Percentiles rank a stretch among this genome's conserved stretches.
phyloP scores from a whole-genome alignment of 1,140 invertebrate genomes.

The Oncopodura yosiiana region DNA sequence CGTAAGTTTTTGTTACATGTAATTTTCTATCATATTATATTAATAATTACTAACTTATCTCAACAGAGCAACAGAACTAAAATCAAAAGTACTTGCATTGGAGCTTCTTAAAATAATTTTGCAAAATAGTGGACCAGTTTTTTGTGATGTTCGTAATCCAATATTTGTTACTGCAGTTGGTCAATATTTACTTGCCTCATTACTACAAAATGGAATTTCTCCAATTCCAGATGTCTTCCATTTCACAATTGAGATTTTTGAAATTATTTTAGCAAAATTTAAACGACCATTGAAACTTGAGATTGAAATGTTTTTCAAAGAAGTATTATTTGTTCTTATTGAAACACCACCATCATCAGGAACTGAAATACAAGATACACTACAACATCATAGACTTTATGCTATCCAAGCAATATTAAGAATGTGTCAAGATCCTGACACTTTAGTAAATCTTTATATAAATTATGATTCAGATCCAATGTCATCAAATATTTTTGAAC shows the following conservation, averaged over 20 bases:
- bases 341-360: too few relatives aligned
- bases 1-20: too few relatives aligned
- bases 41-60: too few relatives aligned
- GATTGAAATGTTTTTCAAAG: conserved; percentile 98
- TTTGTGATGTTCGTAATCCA: conserved; percentile 88
- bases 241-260: conserved; percentile 88
- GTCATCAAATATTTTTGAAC: conserved; percentile 95
- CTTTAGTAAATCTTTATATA: conserved; percentile 98
- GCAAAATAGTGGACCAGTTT: conserved; percentile 91
- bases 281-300: conserved; percentile 97
- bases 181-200: conserved; percentile 93
- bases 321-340: conserved; percentile 97
- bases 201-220: conserved; percentile 97
- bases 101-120: conserved; percentile 90
- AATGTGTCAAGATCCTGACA: conserved; percentile 96
- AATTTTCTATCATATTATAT: too few relatives aligned
- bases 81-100: conserved; percentile 90
- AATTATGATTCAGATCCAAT: conserved; percentile 99
- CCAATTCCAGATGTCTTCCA: conserved; percentile 96
- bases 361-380: conserved; percentile 87
- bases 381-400: conserved; percentile 99
- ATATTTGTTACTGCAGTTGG: conserved; percentile 99
- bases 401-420: conserved; percentile 92
- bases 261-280: conserved; percentile 90
- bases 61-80: conserved; percentile 90